A percentile compares a stretch with the other conserved stretches of the same genome.
phyloP scores from a whole-genome alignment of 2,888 invertebrate genomes.

The Chalcosyrphus nemorum region DNA sequence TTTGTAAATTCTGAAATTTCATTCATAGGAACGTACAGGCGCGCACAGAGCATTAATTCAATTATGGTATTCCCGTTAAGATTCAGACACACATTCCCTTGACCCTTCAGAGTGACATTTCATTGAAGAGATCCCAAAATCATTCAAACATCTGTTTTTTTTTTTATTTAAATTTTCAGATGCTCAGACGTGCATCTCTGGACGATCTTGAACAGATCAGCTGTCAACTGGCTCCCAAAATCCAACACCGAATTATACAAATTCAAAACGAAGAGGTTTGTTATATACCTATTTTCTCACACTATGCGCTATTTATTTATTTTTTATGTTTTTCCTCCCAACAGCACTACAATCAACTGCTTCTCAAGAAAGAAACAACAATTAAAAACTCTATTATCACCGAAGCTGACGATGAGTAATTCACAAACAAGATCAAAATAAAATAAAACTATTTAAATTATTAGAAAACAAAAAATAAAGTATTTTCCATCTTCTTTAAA shows the following conservation, averaged over 20 bases:
- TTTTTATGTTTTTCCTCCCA: constrained; percentile 17
- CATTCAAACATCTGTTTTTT: no score
- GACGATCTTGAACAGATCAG: constrained; percentile 92
- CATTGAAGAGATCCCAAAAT: no score
- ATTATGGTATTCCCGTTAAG: no score
- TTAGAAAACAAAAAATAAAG: constrained; percentile 24
- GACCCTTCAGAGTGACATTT: no score
- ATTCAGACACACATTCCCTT: no score
- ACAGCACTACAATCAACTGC: constrained; percentile 80
- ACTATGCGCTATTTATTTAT: constrained; percentile 5
- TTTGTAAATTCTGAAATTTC: no score
- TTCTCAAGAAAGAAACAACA: constrained; percentile 80
- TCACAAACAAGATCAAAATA: constrained; percentile 1
- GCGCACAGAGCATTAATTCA: no score
- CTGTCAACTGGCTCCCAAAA: constrained; percentile 90
- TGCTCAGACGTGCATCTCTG: constrained; percentile 88
- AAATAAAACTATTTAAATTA: constrained; percentile 13
- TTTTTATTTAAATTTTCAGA: no score
- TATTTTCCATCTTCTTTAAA: constrained; percentile 37
- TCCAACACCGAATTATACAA: constrained; percentile 91
- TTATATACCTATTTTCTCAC: background rate
- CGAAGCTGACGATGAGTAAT: constrained; percentile 86
- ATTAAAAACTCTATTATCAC: constrained; percentile 88
- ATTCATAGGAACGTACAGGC: no score
- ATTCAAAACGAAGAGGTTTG: constrained; percentile 89